A percentile compares a stretch with the other conserved stretches of the same genome.
Evolutionary conservation across 2,797 vertebrate genomes (phyloP).

Genomic region (Diplodus sargus): DNA sequence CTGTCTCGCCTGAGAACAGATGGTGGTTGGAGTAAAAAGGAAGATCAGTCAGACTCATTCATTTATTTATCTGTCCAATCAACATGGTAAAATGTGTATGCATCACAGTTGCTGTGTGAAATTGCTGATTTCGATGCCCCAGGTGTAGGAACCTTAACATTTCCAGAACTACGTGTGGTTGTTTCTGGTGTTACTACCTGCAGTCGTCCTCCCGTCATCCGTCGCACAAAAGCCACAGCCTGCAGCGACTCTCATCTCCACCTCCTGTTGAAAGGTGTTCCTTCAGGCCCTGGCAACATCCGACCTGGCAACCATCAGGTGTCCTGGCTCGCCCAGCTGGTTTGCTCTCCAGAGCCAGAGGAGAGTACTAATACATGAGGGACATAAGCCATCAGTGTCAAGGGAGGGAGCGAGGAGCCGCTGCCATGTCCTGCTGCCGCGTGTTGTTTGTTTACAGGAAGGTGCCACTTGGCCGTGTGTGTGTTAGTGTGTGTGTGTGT

Average conservation of each 20-base stretch:
- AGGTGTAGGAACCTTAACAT: not conserved
- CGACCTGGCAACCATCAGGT: constrained; percentile 70
- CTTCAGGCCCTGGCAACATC: constrained; percentile 58
- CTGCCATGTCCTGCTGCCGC: constrained; percentile 65
- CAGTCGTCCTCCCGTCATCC: constrained; percentile 3
- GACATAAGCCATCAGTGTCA: constrained; percentile 68
- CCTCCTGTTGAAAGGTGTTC: constrained; percentile 56
- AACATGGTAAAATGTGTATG: no score
- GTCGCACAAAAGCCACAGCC: constrained; percentile 16
- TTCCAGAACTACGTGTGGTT: not conserved
- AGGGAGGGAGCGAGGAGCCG: constrained; percentile 54
- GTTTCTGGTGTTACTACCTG: constrained; percentile 16
- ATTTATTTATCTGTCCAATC: not conserved
- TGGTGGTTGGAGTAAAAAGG: not conserved
- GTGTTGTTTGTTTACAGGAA: constrained; percentile 84
- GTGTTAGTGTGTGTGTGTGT: constrained; percentile 70
- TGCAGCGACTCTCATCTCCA: constrained; percentile 33
- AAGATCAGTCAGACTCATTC: not conserved
- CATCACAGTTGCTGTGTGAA: not conserved
- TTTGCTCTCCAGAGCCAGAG: constrained; percentile 54
- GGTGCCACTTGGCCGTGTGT: constrained; percentile 80
- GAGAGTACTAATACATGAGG: constrained; percentile 63
- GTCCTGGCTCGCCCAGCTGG: constrained; percentile 59
- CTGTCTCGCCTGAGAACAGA: not conserved
- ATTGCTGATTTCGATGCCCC: not conserved